phyloP scores from a whole-genome alignment of 2,797 vertebrate genomes.

The Chiropotes sagulatus region DNA sequence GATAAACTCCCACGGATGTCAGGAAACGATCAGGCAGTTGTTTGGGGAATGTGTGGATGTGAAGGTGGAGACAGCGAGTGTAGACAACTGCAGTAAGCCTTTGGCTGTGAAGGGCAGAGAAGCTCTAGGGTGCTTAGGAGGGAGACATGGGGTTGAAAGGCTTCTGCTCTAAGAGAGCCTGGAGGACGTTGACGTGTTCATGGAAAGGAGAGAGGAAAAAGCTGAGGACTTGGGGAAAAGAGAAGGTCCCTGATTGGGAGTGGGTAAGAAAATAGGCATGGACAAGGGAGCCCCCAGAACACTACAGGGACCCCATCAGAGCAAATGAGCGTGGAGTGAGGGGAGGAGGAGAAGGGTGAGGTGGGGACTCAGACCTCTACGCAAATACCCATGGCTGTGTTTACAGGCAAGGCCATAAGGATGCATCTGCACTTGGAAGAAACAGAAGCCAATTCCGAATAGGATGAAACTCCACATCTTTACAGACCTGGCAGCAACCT shows the following conservation, averaged over 20 bases:
- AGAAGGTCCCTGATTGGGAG: too few relatives aligned
- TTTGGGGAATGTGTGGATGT: neutral
- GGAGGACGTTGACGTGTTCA: neutral
- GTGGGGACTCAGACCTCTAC: fast-evolving
- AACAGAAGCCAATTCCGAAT: neutral
- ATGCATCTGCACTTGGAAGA: neutral
- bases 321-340: neutral
- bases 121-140: neutral
- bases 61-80: neutral
- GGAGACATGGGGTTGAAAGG: neutral
- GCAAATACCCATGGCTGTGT: neutral
- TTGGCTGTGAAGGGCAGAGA: neutral
- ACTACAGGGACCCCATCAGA: fast-evolving
- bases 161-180: neutral
- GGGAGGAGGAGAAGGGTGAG: neutral
- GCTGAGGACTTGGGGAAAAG: neutral
- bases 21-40: neutral
- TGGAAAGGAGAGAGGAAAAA: neutral
- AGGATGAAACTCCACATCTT: neutral
- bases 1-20: neutral
- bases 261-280: neutral
- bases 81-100: neutral
- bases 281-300: neutral
- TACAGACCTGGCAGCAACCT: neutral
- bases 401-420: neutral